Evolutionary conservation across 1,140 invertebrate species (phyloP), one percentile per base, ranked within the genome.

Genomic region (Nephotettix cincticeps): DNA sequence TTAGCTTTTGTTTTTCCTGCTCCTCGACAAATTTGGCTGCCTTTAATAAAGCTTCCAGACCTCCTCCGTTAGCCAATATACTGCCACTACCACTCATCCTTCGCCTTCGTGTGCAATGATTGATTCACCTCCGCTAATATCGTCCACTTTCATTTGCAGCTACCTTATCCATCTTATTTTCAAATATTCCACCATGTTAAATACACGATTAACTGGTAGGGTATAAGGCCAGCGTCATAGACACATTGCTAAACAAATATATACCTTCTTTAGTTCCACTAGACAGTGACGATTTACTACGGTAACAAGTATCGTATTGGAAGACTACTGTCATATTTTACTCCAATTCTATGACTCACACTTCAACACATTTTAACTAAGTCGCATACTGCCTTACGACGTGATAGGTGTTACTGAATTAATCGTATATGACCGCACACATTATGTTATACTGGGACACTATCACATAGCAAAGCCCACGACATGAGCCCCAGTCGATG

Each of bases 31-130:
- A 68, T 68, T 47, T 68, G 3, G 65, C 65, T 28, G 65, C 65
- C 36, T 68, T 47, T 3, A 68, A 28, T 68, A 68, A 47, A 43
- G 65, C 43, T 68, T 68, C 65, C 40, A 68, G 36, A 28, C 65
- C 65, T 47, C 65, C 65, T 27, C 43, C 43, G 25, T 68, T 45
- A 11, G 43, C 13, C 23, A 45, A 11, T 21, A 80, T 78, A 68
- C 80, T 80, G 72, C 80, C 81, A 68, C 79, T 80, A 64, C 79
- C 78, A 72, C 80, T 81, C 58, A 79, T 81, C 47, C 79, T 81
- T 43, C 80, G 77, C 68, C 80, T 76, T 43, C 79, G 75, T 47
- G 76, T 51, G 56, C 21, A 65, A 76, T 43, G 40, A 65, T 54
- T 63, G 69, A 72, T 28, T 40, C 25, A 47, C 30, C 72, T 36